Evolutionary conservation across 2,888 invertebrate genomes (phyloP).

Genomic region (Stegophylla sp.): DNA sequence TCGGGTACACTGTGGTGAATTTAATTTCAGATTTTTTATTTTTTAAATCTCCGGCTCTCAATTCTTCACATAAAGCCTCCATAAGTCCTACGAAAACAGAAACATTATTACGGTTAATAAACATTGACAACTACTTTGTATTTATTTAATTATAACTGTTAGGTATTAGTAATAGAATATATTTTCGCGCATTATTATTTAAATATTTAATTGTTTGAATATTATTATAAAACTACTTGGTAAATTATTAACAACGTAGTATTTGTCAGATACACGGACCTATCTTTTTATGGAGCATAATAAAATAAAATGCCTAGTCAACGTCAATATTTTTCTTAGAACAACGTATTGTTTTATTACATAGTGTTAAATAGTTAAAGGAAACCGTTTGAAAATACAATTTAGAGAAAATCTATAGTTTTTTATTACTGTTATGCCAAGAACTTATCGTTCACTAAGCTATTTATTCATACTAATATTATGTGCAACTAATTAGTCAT

Average conservation of each 20-base stretch:
- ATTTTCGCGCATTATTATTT: too few relatives aligned
- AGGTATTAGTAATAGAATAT: too few relatives aligned
- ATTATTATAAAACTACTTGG: too few relatives aligned
- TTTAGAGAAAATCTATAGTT: neutral
- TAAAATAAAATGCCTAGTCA: neutral
- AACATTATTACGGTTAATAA: neutral
- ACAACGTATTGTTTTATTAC: neutral
- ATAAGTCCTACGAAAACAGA: slow-evolving; percentile 71
- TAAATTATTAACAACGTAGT: too few relatives aligned
- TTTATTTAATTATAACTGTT: neutral
- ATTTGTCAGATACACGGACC: too few relatives aligned
- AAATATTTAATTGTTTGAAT: too few relatives aligned
- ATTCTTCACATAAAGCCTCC: slow-evolving; percentile 81
- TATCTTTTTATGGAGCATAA: neutral
- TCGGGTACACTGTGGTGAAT: slow-evolving; percentile 84
- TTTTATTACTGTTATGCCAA: neutral
- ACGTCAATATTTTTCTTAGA: neutral
- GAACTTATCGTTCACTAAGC: neutral
- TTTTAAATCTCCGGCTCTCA: slow-evolving; percentile 67
- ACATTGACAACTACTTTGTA: neutral
- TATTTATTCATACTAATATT: neutral
- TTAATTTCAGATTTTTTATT: slow-evolving; percentile 67
- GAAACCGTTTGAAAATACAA: slow-evolving; percentile 6
- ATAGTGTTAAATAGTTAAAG: neutral
- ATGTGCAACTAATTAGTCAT: neutral